Evolutionary conservation across 2,888 invertebrate genomes (phyloP).

Genomic region (Megaustenia siamemsis): DNA sequence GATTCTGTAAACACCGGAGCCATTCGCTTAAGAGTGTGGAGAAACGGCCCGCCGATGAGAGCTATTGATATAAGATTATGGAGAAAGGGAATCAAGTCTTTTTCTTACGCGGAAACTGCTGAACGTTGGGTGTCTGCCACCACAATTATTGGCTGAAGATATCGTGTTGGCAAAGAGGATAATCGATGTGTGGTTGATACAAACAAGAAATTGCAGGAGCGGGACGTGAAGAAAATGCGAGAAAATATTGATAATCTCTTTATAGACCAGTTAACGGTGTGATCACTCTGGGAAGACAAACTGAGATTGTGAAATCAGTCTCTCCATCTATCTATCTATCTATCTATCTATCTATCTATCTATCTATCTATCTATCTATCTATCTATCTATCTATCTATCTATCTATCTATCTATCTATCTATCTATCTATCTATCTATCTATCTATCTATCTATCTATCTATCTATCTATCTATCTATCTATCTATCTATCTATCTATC

Average conservation of each 20-base stretch:
- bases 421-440: not conserved
- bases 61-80: slow-evolving; percentile 25
- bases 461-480: slow-evolving; percentile 15
- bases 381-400: too few relatives aligned
- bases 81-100: not conserved
- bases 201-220: not conserved
- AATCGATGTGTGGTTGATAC: not conserved
- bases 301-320: too few relatives aligned
- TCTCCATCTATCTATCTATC: not conserved
- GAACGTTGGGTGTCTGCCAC: not conserved
- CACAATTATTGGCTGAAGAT: slow-evolving; percentile 12
- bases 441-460: not conserved
- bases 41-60: slow-evolving; percentile 5
- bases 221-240: not conserved
- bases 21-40: not conserved
- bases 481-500: too few relatives aligned
- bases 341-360: not conserved
- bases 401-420: too few relatives aligned
- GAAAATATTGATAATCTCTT: not conserved
- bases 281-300: too few relatives aligned
- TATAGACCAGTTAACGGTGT: too few relatives aligned
- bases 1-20: slow-evolving; percentile 34
- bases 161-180: not conserved
- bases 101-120: not conserved
- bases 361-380: too few relatives aligned